phyloP scores from a whole-genome alignment of 2,113 vertebrate species.

The Paradoxurus hermaphroditus region DNA sequence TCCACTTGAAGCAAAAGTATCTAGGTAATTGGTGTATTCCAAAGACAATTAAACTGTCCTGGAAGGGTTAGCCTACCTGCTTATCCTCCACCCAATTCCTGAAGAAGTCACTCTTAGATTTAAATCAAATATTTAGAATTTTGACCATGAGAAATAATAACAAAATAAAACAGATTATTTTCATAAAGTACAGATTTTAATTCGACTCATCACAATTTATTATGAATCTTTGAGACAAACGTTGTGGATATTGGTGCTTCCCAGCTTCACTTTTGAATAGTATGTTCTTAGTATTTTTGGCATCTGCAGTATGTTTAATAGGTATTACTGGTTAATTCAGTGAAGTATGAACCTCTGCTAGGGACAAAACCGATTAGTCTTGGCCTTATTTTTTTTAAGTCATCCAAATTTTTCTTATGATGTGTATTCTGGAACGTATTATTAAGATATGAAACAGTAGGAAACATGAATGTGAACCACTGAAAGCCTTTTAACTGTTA shows the following conservation, averaged over 20 bases:
- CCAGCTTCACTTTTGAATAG: not conserved
- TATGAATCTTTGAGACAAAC: not conserved
- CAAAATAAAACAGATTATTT: slow-evolving; percentile 1
- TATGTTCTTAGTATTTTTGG: not conserved
- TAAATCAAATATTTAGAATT: slow-evolving; percentile 9
- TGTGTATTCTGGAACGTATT: not conserved
- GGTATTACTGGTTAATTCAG: not conserved
- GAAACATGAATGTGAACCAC: not conserved
- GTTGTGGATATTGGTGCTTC: not conserved
- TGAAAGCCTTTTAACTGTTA: not conserved
- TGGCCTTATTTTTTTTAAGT: slow-evolving; percentile 8
- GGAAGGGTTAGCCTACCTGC: not conserved
- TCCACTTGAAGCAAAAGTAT: not conserved
- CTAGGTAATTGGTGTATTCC: not conserved
- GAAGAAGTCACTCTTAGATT: not conserved
- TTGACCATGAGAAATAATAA: not conserved
- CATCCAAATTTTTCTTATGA: not conserved
- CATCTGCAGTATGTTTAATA: slow-evolving; percentile 14
- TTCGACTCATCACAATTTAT: not conserved
- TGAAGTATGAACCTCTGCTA: not conserved
- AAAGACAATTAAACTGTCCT: not conserved
- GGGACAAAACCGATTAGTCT: not conserved
- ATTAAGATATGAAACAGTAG: not conserved
- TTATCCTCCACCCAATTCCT: not conserved
- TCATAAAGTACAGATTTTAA: slow-evolving; percentile 15